phyloP scores from a whole-genome alignment of 37 sponge, comb jelly and placozoan genomes.

The Aplysina aerophoba region DNA sequence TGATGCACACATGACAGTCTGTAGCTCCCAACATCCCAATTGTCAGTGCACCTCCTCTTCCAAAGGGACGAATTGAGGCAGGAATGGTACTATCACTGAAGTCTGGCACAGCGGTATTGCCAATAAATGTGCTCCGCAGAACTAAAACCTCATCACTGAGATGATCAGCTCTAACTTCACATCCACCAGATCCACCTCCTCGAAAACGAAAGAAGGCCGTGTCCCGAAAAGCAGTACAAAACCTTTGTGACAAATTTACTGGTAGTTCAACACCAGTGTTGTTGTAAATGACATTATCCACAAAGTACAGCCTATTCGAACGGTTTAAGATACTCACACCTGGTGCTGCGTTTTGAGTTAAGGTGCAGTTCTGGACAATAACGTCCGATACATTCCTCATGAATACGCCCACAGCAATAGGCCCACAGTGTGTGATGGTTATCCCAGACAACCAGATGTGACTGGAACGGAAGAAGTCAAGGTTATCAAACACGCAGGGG shows the following conservation, averaged over 20 bases:
- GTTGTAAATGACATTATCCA: neutral
- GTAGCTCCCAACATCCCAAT: neutral
- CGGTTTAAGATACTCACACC: neutral
- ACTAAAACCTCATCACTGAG: neutral
- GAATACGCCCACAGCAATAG: neutral
- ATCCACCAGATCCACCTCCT: neutral
- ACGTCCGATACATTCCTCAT: neutral
- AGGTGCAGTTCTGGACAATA: conserved; percentile 2
- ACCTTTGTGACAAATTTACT: neutral
- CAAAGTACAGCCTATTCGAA: neutral
- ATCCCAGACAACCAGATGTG: neutral
- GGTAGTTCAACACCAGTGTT: neutral
- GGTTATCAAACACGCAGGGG: conserved; percentile 8
- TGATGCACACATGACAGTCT: neutral
- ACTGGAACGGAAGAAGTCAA: neutral
- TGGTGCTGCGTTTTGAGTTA: neutral
- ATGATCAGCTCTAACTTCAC: neutral
- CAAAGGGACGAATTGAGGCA: neutral
- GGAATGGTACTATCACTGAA: neutral
- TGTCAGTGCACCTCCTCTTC: neutral
- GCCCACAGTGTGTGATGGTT: conserved; percentile 3
- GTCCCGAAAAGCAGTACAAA: neutral
- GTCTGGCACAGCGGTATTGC: neutral
- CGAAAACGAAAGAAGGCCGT: neutral
- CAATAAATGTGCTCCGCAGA: neutral